These are phyloP conservation scores for Lamprotornis superbus DNA, from an alignment of 2,113 vertebrate species.

Conservation along the genomic window DNA sequence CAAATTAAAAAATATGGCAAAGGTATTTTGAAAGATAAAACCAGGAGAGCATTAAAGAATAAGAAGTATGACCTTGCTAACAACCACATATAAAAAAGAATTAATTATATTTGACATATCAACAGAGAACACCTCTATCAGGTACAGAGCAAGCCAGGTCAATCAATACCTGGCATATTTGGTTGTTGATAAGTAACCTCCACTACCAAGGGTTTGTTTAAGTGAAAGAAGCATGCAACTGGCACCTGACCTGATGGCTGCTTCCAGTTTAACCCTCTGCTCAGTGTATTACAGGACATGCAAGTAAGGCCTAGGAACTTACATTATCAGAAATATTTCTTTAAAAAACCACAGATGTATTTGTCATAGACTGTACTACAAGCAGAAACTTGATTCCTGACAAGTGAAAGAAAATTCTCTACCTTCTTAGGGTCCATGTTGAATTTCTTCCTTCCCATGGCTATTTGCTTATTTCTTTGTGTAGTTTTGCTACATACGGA, in stretches of 20 bases:
- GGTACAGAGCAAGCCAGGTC: background rate
- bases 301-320: background rate
- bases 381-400: background rate
- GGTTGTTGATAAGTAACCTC: background rate
- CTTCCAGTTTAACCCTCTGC: background rate
- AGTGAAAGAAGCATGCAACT: background rate
- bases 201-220: background rate
- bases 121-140: background rate
- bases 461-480: conserved; percentile 97
- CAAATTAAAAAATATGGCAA: background rate
- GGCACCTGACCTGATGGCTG: background rate
- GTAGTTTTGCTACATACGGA: conserved; percentile 85
- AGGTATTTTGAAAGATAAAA: background rate
- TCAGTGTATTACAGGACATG: background rate
- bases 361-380: background rate
- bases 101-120: background rate
- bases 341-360: background rate
- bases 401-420: background rate
- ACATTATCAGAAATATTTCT: background rate
- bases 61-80: background rate
- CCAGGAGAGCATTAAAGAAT: background rate
- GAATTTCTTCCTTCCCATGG: conserved; percentile 98
- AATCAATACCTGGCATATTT: background rate
- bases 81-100: background rate
- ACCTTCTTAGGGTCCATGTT: conserved; percentile 99